A percentile compares a stretch with the other conserved stretches of the same genome.
Conservation (phyloP, 2,113 vertebrate genomes). For the Bufo gargarizans region DNA sequence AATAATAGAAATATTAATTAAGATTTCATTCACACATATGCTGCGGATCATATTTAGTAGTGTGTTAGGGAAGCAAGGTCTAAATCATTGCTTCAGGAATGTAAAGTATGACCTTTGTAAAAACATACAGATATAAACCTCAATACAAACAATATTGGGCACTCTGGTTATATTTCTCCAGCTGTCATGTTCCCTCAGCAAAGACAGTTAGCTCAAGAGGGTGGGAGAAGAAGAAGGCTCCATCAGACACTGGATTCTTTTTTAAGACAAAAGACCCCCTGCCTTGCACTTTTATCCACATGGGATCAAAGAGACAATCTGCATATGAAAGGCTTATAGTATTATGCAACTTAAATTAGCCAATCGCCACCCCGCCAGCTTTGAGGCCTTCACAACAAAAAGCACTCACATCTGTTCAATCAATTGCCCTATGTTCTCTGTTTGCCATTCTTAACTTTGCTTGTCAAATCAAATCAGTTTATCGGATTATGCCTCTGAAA, state of each 20-base stretch:
- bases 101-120: neutral
- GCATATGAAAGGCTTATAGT: slow-evolving; percentile 77
- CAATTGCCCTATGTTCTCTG: slow-evolving; percentile 66
- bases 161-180: slow-evolving; percentile 28
- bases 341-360: slow-evolving; percentile 74
- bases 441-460: slow-evolving; percentile 47
- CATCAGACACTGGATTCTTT: slow-evolving; percentile 80
- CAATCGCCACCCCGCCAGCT: slow-evolving; percentile 70
- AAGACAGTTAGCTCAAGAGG: slow-evolving; percentile 51
- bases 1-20: neutral
- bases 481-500: slow-evolving; percentile 61
- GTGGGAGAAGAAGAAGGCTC: slow-evolving; percentile 68
- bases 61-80: neutral
- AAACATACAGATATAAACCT: neutral
- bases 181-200: slow-evolving; percentile 43
- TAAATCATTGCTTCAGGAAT: neutral
- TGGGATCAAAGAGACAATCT: slow-evolving; percentile 77
- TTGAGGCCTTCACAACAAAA: slow-evolving; percentile 71
- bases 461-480: slow-evolving; percentile 57
- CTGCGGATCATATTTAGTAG: neutral
- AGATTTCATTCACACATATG: neutral
- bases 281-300: slow-evolving; percentile 72
- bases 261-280: slow-evolving; percentile 85
- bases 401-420: slow-evolving; percentile 73
- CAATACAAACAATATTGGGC: slow-evolving; percentile 1